These are phyloP conservation scores for Limanda limanda DNA, from an alignment of 2,113 vertebrate genomes.

Conservation along the genomic window DNA sequence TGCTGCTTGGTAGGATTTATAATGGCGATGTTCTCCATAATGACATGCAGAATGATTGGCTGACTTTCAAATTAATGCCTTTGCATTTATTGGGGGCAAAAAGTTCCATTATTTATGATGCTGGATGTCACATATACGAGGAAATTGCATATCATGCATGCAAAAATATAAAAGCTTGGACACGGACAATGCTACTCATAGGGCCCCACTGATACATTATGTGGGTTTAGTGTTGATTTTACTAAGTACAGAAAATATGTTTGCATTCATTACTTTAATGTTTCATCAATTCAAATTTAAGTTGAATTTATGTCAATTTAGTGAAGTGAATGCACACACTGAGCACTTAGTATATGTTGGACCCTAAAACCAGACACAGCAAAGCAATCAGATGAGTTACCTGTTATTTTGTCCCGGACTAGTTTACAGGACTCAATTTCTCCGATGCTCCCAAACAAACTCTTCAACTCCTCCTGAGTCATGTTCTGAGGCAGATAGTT, in stretches of 20 bases:
- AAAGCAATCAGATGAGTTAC: constrained; percentile 75
- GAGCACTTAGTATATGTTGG: background rate
- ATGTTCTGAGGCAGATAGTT: constrained; percentile 99
- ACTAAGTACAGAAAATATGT: background rate
- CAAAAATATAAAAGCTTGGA: constrained; percentile 16
- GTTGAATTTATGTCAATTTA: background rate
- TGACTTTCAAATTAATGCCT: constrained; percentile 33
- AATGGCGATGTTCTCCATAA: constrained; percentile 31
- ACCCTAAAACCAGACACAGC: constrained; percentile 1
- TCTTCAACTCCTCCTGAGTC: constrained; percentile 98
- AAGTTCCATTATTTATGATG: constrained; percentile 22
- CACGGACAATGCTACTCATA: background rate
- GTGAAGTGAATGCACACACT: too few species aligned
- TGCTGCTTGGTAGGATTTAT: constrained; percentile 35
- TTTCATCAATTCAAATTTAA: too few species aligned
- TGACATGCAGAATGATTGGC: constrained; percentile 21
- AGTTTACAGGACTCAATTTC: constrained; percentile 99
- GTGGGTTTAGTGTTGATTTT: background rate
- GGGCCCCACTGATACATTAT: background rate
- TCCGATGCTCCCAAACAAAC: constrained; percentile 96
- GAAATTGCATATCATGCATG: background rate
- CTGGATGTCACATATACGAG: background rate
- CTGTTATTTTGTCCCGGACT: constrained; percentile 98
- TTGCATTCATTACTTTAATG: too few species aligned
- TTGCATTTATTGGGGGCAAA: constrained; percentile 40